Conservation (phyloP, 2,113 vertebrate species). For the Diadophis punctatus region DNA sequence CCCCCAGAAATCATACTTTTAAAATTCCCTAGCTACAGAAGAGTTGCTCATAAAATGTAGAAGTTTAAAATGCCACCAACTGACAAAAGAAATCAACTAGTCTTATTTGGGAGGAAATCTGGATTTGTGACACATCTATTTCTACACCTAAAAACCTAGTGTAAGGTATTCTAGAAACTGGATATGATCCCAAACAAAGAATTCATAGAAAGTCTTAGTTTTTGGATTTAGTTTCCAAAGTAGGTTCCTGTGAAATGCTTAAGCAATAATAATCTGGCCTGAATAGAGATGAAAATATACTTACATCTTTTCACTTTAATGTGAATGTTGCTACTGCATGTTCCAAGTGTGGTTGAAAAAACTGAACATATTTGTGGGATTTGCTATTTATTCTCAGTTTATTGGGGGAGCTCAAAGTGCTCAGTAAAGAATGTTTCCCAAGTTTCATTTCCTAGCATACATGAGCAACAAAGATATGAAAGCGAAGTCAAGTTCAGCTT, state of each 20-base stretch:
- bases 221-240: neutral
- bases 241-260: neutral
- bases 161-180: constrained; percentile 14
- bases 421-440: neutral
- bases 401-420: neutral
- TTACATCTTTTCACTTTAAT: neutral
- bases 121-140: neutral
- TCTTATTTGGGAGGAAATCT: neutral
- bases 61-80: neutral
- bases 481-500: neutral
- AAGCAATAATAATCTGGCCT: neutral
- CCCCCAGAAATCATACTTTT: neutral
- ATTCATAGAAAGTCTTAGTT: neutral
- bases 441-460: neutral
- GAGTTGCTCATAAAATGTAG: neutral
- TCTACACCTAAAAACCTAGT: constrained; percentile 10
- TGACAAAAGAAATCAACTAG: neutral
- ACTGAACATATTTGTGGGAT: neutral
- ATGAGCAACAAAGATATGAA: neutral
- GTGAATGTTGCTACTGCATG: neutral
- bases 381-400: neutral
- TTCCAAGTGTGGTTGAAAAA: neutral
- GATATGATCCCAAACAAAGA: constrained; percentile 14
- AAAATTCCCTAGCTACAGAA: neutral
- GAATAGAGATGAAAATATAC: neutral